Conservation (phyloP, 92 coral and sea anemone genomes). For the Parazoanthus swiftii region DNA sequence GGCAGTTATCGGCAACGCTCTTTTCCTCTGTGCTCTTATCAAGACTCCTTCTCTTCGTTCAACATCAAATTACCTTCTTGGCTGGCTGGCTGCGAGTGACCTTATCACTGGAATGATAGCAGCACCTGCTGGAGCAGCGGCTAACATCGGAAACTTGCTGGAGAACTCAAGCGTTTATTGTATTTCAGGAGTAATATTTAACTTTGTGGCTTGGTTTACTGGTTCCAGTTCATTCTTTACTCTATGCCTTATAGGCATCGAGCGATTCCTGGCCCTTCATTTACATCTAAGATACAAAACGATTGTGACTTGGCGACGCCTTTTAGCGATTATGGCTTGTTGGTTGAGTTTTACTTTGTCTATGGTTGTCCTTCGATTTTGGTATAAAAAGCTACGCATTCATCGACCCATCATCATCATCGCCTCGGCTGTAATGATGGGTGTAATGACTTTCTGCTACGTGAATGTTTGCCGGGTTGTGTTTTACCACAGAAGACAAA, state of each 20-base stretch:
- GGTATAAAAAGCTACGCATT: background rate
- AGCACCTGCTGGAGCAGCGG: slow-evolving; percentile 13
- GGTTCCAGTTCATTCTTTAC: background rate
- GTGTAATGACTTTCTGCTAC: background rate
- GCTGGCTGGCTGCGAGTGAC: slow-evolving; percentile 1
- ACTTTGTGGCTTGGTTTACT: slow-evolving; percentile 16
- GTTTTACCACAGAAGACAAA: background rate
- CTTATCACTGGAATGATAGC: slow-evolving; percentile 6
- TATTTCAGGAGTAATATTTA: background rate
- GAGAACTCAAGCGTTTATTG: background rate
- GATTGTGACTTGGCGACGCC: slow-evolving; percentile 8
- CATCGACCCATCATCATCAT: background rate
- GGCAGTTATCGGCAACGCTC: slow-evolving; percentile 1
- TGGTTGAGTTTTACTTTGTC: background rate
- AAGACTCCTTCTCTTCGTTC: slow-evolving; percentile 10
- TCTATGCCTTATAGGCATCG: background rate
- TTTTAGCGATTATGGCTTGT: background rate
- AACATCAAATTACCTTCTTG: slow-evolving; percentile 2
- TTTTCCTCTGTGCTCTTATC: slow-evolving; percentile 7
- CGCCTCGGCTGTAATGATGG: background rate
- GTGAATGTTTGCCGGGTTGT: background rate
- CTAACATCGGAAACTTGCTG: background rate
- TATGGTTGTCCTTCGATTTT: background rate
- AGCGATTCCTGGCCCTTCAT: background rate
- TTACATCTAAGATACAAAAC: slow-evolving; percentile 4